A percentile compares a stretch with the other conserved stretches of the same genome.
phyloP scores from a whole-genome alignment of 2,888 invertebrate species.

The Conistra vaccinii region DNA sequence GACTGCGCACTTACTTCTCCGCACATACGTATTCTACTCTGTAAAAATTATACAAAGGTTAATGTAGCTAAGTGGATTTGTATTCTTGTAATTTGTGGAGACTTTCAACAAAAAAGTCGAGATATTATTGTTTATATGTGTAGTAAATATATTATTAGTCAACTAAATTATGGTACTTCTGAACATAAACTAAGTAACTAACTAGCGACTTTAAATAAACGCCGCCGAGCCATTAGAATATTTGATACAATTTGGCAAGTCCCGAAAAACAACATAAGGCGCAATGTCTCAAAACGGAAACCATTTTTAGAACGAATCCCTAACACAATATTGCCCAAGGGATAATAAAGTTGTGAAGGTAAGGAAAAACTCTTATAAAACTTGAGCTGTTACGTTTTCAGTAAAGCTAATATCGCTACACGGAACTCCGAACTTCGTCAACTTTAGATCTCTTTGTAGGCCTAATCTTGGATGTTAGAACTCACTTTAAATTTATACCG shows the following conservation, averaged over 20 bases:
- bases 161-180: background rate
- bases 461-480: constrained; percentile 4
- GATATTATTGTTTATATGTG: no score
- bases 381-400: constrained; percentile 41
- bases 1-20: constrained; percentile 6
- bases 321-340: constrained; percentile 43
- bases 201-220: background rate
- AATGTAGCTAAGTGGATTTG: background rate
- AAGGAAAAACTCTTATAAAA: constrained; percentile 36
- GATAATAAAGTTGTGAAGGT: constrained; percentile 45
- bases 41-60: background rate
- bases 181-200: background rate
- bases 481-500: background rate
- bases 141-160: background rate
- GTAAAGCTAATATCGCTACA: constrained; percentile 38
- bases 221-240: background rate
- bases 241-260: background rate
- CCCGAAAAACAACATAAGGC: background rate
- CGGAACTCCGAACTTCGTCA: constrained; percentile 36
- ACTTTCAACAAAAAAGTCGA: background rate
- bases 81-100: no score
- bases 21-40: background rate
- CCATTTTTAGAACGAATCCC: constrained; percentile 9
- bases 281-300: constrained; percentile 6
- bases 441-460: constrained; percentile 34